Base-by-base conservation (phyloP, 2,797 vertebrate genomes). In the Spinibarbus caldwelli region DNA sequence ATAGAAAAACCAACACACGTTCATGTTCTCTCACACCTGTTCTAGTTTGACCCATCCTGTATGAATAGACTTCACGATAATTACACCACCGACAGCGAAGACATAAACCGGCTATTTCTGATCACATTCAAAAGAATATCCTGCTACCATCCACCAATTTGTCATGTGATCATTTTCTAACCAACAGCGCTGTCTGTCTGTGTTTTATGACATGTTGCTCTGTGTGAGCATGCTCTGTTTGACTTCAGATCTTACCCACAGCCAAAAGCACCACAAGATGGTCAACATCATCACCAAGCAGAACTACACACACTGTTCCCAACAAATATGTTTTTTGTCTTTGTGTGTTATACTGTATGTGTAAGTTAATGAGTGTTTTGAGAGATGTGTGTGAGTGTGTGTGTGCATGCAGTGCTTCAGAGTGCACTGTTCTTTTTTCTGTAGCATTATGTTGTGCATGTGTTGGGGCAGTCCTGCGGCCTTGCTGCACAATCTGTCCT, bases 201-300 rank as follows among this genome's bases (percentile, higher is more conserved):
- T 90, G 86, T 88, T 81, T 81, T 66, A 70, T 83, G 84, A 87
- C 89, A 89, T 87, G 82, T 70, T 71, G 90, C 87, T 88, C 90
- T 87, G 79, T 89, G 90, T 89, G 87, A 90, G 88, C 90, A 89
- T 89, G 88, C 87, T 89, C 82, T 89, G 90, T 90, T 87, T 89
- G 85, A 86, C 81, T 86, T 21, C 84, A 87, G 66, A 54, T 77
- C 78, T n/a, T 43, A 78, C 83, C 68, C 68, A 84, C 78, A 84
- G 62, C 70, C 84, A 87, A 83, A 89, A 84, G 23, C 88, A 88
- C 64, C 84, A 86, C 87, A 77, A 84, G 80, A 45, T 68, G 82
- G 75, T 83, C 83, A 81, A 79, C 52, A 82, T 82, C 76, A 43
- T 79, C 83, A 79, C 66, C 26, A 70, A 84, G 54, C 52, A 86